phyloP scores from a whole-genome alignment of 1,140 invertebrate genomes.

The Anastrepha obliqua region DNA sequence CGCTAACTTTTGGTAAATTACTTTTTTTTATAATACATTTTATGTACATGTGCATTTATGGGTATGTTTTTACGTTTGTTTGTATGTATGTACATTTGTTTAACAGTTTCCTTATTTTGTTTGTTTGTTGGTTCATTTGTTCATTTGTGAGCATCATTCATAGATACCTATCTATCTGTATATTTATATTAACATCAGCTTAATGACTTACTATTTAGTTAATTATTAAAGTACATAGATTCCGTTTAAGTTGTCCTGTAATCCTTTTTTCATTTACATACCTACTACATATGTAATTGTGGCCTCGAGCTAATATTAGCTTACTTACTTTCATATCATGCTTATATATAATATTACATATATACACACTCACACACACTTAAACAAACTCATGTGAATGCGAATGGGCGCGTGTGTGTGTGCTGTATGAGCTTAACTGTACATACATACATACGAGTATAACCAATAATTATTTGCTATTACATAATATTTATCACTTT shows the following conservation, averaged over 20 bases:
- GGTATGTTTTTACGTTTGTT: neutral
- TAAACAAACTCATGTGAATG: neutral
- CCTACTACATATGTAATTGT: neutral
- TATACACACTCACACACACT: neutral
- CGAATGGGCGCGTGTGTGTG: neutral
- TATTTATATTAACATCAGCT: conserved; percentile 16
- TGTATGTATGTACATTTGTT: neutral
- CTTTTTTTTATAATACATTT: neutral
- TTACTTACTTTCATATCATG: neutral
- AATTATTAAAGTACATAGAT: conserved; percentile 46
- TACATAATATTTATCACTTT: conserved; percentile 29
- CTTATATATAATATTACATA: neutral
- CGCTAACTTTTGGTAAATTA: too few relatives aligned
- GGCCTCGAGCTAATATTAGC: neutral
- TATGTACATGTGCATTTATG: neutral
- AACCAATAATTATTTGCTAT: neutral
- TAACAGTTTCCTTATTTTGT: neutral
- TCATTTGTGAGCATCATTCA: neutral
- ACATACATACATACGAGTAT: neutral
- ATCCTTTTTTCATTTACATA: neutral
- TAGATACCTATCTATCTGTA: too few relatives aligned
- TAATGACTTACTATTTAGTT: conserved; percentile 29
- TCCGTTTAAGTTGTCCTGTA: conserved; percentile 38
- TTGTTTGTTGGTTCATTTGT: neutral
- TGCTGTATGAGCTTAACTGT: conserved; percentile 15